phyloP scores from a whole-genome alignment of 2,113 vertebrate species.

The Canis aureus region DNA sequence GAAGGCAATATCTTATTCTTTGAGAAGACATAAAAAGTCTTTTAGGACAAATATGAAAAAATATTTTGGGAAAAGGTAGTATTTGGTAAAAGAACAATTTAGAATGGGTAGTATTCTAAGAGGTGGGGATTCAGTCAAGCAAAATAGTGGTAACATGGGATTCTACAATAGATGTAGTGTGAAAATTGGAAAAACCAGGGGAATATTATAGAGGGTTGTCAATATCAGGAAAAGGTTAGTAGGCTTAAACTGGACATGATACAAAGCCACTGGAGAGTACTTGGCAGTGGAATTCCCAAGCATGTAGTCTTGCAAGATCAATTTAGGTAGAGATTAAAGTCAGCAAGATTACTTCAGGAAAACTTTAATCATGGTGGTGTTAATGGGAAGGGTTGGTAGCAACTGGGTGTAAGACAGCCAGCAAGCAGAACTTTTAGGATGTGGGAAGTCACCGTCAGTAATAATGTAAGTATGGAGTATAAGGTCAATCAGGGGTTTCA shows the following conservation, averaged over 20 bases:
- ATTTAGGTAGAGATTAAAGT: not conserved
- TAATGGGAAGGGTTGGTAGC: not conserved
- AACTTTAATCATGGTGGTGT: not conserved
- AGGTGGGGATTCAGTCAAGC: not conserved
- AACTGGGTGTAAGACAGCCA: not conserved
- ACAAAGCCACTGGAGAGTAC: not conserved
- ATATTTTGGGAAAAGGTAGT: not conserved
- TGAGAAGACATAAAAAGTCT: not conserved
- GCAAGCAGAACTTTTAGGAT: not conserved
- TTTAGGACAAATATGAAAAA: not conserved
- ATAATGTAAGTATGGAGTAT: not conserved
- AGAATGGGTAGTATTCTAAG: not conserved
- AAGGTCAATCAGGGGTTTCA: not conserved
- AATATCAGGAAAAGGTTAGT: not conserved
- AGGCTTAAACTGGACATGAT: not conserved
- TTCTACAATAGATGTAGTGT: not conserved
- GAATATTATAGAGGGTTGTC: not conserved
- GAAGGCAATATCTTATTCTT: not conserved
- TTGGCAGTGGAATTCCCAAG: not conserved
- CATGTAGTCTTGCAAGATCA: not conserved
- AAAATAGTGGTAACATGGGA: not conserved
- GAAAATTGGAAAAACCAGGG: not conserved
- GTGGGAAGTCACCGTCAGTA: not conserved
- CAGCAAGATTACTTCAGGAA: not conserved
- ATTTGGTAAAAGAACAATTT: not conserved